Evolutionary conservation across 2,888 invertebrate species (phyloP), one percentile per base, ranked within the genome.

Genomic region (Tortrix viridana): DNA sequence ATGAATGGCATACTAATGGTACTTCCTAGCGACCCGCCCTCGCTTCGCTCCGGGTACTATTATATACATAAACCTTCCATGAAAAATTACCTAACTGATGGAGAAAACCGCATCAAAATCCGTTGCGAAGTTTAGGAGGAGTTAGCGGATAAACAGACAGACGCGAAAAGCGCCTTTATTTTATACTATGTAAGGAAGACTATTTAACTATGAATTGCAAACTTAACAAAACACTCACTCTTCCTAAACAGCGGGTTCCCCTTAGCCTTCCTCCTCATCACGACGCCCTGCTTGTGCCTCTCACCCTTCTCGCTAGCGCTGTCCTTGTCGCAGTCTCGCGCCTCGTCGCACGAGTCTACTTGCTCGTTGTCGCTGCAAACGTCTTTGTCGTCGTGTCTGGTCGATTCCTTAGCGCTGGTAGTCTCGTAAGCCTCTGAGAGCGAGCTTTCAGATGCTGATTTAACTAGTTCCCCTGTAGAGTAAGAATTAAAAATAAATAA

Each of bases 391-490:
- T 96, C 95, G 69, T 95, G 95, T 58, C 94, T 93, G 68, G 95
- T 93, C 5, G 95, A 95, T 73, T 95, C 95, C 75, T 96, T 96
- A 5, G 95, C 93, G 77, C 95, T 95, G 23, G 89, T 84, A 0
- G 84, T 91, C 66, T 93, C 94, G 53, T 94, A 95, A 0, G 95
- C 94, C 76, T 97, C 97, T 0, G 97, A 97, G 56, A 97, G 91
- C 68, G 97, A 97, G 76, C 97, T 97, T 76, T 97, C 97, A 0
- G 97, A 97, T n/a, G 95, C 97, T 20, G 97, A 97, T 88, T 97
- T 97, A 55, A 94, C 94, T 55, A 97, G 81, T 57, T 79, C 81
- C 4, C 85, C 88, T 86, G 68, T 38, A 38, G 57, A 41, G 59
- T 16, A 16, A 43, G 32, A 12, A 32, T 3, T 32, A 32, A 12